phyloP scores from a whole-genome alignment of 37 sponge, comb jelly and placozoan species.

The Aplysina aerophoba region DNA sequence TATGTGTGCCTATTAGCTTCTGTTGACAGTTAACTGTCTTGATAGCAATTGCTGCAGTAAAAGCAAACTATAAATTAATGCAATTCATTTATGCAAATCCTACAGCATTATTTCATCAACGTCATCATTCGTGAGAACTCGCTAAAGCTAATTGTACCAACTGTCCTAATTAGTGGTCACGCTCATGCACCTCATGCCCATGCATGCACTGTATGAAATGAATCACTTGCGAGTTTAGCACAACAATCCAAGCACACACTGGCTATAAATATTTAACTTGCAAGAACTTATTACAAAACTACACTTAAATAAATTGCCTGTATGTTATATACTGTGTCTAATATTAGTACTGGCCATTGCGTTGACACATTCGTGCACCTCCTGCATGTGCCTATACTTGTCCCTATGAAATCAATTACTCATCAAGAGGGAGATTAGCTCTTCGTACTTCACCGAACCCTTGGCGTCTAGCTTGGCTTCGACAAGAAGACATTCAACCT shows the following conservation, averaged over 20 bases:
- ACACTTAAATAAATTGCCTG: too few species aligned
- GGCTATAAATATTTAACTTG: too few species aligned
- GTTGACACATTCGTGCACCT: neutral
- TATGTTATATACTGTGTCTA: too few species aligned
- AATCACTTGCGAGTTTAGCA: neutral
- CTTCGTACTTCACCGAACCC: conserved; percentile 2
- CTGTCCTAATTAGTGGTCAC: conserved; percentile 26
- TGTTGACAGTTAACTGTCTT: too few species aligned
- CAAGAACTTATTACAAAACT: too few species aligned
- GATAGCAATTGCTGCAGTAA: too few species aligned
- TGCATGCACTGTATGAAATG: neutral
- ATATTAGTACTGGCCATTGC: too few species aligned
- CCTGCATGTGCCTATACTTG: neutral
- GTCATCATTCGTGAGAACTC: neutral
- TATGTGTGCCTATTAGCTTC: too few species aligned
- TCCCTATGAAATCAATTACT: too few species aligned
- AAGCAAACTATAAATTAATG: too few species aligned
- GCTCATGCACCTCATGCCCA: neutral
- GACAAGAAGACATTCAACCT: conserved; percentile 18
- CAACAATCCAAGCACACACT: neutral
- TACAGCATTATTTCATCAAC: too few species aligned
- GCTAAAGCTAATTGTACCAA: neutral
- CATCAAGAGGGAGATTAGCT: neutral
- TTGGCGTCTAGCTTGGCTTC: conserved; percentile 25
- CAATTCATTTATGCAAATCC: too few species aligned